Conservation (phyloP, 2,888 invertebrate species). For the Conchocele bisecta region DNA sequence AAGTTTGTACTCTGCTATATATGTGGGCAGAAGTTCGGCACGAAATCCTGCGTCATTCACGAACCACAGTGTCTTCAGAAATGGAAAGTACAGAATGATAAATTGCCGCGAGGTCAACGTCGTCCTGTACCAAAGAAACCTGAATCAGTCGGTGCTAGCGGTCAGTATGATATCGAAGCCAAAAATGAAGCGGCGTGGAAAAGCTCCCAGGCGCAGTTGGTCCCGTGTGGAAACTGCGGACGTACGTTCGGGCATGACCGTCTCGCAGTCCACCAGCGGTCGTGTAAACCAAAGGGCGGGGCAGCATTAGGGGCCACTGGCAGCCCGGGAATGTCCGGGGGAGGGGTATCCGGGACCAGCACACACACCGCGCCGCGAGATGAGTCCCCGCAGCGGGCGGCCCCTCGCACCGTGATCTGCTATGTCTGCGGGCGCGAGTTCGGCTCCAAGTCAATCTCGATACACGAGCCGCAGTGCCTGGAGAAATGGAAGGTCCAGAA, state of each 20-base stretch:
- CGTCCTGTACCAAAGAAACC: conserved; percentile 86
- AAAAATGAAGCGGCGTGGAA: conserved; percentile 85
- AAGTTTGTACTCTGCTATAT: conserved; percentile 85
- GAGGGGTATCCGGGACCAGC: not conserved
- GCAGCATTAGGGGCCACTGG: conserved; percentile 11
- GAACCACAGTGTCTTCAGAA: conserved; percentile 88
- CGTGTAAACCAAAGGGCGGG: conserved; percentile 82
- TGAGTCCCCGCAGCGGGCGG: conserved; percentile 25
- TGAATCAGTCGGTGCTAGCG: conserved; percentile 76
- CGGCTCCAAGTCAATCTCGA: conserved; percentile 86
- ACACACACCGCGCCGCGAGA: conserved; percentile 24
- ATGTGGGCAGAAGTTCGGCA: conserved; percentile 87
- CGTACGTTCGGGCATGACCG: conserved; percentile 88
- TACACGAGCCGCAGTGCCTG: conserved; percentile 88
- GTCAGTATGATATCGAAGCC: conserved; percentile 83
- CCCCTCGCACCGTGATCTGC: conserved; percentile 84
- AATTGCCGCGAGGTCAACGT: conserved; percentile 85
- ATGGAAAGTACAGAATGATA: conserved; percentile 86
- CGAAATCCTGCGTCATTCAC: conserved; percentile 87
- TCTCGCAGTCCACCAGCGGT: conserved; percentile 86
- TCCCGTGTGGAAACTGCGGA: conserved; percentile 84
- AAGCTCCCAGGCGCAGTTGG: conserved; percentile 83
- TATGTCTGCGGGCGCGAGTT: conserved; percentile 88
- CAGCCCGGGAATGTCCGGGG: not conserved
- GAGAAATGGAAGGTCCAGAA: conserved; percentile 87